Base-by-base conservation (phyloP, 2,113 vertebrate genomes). In the Panthera tigris region DNA sequence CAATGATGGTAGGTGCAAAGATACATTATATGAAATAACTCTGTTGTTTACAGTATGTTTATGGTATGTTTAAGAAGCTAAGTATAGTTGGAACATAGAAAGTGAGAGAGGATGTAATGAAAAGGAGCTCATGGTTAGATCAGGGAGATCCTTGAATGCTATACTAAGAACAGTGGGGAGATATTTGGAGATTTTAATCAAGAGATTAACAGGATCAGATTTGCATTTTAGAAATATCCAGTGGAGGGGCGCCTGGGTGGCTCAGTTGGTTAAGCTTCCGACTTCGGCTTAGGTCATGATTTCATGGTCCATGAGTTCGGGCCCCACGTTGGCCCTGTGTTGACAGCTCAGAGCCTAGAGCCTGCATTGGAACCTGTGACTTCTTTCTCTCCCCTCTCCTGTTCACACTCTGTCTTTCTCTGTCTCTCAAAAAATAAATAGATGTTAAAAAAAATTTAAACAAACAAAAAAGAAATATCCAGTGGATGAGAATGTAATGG, bases 121-220 rank as follows among this genome's bases (percentile, higher is more conserved):
- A 84, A 86, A 74, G 23, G 71, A 92, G 25, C 36, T 29, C 74
- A 39, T n/a, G 29, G 14, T 33, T 82, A 39, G 11, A 90, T 90
- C 36, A 57, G 39, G 52, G 79, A 85, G 31, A 85, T 14, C 39
- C 68, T 82, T 91, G 25, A 78, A 79, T 69, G 36, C 48, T 86
- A 48, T 87, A 50, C n/a, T 68, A 45, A 94, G 76, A 87, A 88
- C 29, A 63, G 4, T 83, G 76, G 71, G 5, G 82, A 83, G 50
- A 88, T 41, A 88, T 69, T 88, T 91, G 36, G 36, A 50, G 27
- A 78, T 88, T 88, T 92, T 94, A 91, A 74, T 92, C 68, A 82
- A 85, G 50, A 39, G 33, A 83, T 91, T 88, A 86, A 68, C 19
- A 52, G 19, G 61, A 68, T 83, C 29, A 82, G 3, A 87, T 78